Conservation (phyloP, 2,113 vertebrate species). For the Synodontis membranacea region DNA sequence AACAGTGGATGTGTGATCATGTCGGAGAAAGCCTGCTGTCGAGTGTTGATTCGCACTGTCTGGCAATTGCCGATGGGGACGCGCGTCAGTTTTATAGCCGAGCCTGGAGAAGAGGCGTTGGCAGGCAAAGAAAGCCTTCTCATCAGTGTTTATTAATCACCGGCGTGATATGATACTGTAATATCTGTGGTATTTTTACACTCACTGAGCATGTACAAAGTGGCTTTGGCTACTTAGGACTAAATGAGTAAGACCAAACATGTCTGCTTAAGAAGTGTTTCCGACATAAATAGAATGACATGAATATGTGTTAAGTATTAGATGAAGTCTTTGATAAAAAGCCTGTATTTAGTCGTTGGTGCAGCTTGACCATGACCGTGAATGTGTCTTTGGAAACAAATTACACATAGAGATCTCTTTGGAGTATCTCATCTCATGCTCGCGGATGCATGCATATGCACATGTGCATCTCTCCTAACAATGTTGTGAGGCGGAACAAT, state of each 20-base stretch:
- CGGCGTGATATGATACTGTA: conserved; percentile 58
- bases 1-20: conserved; percentile 55
- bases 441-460: neutral
- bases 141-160: conserved; percentile 66
- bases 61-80: conserved; percentile 57
- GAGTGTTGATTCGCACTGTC: conserved; percentile 63
- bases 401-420: neutral
- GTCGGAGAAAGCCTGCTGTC: conserved; percentile 60
- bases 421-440: too few species aligned
- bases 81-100: conserved; percentile 57
- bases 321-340: conserved; percentile 32
- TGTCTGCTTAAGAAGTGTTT: conserved; percentile 59
- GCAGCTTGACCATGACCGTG: neutral
- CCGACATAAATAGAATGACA: conserved; percentile 55
- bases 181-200: conserved; percentile 59
- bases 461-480: neutral
- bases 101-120: conserved; percentile 61
- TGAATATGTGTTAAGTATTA: conserved; percentile 54
- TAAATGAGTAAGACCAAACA: conserved; percentile 65
- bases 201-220: conserved; percentile 44
- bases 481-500: neutral
- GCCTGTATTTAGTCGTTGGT: neutral
- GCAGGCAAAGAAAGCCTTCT: conserved; percentile 58
- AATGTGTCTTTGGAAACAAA: conserved; percentile 23
- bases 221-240: conserved; percentile 46